Evolutionary conservation across 2,113 vertebrate genomes (phyloP), one percentile per base, ranked within the genome.

Genomic region (Dicaeum eximium): DNA sequence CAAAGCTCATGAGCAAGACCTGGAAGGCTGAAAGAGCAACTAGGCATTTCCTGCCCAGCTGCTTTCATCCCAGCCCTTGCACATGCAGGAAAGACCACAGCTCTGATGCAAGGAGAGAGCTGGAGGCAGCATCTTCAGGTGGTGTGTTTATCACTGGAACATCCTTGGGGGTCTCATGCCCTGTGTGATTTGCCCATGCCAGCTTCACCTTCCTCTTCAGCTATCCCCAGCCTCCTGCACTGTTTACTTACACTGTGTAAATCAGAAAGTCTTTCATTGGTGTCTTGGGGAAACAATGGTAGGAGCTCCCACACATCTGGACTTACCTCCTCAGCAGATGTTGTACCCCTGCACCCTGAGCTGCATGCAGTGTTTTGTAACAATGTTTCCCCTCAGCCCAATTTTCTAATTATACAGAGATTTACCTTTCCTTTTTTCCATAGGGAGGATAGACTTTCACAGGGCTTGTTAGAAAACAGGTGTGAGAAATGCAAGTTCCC

Each of bases 381-480:
- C 22, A 51, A 19, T 37, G 56, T 74, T 87, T 92, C 28, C 56
- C 85, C 35, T 58, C 42, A 90, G 33, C 23, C 50, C 66, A 58
- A 8, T 73, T 56, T 70, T 62, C 30, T 58, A 85, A 45, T 42
- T 80, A 77, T 33, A 42, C 7, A 7, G 3, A 83, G 35, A 90
- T 77, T 82, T 69, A 72, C 86, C 85, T 82, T 57, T 79, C 35
- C 13, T 89, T 69, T 56, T 82, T 78, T 78, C 40, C 31, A 53
- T 23, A 23, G 7, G 58, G 40, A 94, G 33, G 35, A 74, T 79
- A 86, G 48, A 74, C 30, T 50, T 97, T 92, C 84, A 95, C 54
- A 87, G 70, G 91, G 74, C 78, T 94, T 86, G 50, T 88, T 91
- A 95, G 86, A 91, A 90, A 94, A 48, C 22, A 66, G 44, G 25